Base-by-base conservation (phyloP, 2,113 vertebrate genomes). In the Tenrec ecaudatus region DNA sequence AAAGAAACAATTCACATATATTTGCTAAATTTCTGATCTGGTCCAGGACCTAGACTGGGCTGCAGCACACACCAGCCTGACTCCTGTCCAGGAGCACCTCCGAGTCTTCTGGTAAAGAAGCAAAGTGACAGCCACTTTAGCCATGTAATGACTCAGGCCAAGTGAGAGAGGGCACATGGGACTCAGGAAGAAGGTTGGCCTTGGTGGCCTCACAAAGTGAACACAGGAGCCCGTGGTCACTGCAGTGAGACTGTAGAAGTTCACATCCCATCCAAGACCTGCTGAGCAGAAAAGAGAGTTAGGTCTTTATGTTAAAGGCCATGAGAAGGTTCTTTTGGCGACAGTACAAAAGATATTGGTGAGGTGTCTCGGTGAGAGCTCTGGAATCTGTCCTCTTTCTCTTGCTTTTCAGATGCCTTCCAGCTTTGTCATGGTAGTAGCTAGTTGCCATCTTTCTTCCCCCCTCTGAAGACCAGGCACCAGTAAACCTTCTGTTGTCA, bases 251-350 rank as follows among this genome's bases (percentile, higher is more conserved):
- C 6, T n/a, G 15, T 19, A 27, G 57, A 75, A 3, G 14, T 1
- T 8, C 60, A 8, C 0, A 47, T 11, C 23, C 64, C 10, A 60
- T 36, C 0, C 3, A 19, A 23, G 31, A 2, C 31, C 25, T 25
- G 43, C 2, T 1, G 11, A 40, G 11, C 31, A 2, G 11, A 2
- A 27, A 2, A 2, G 57, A 60, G 14, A 15, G 20, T 58, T n/a
- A 14, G 10, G 9, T 27, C 85, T 82, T 15, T 0, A 57, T 20
- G 22, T 8, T 23, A n/a, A 60, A 23, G 82, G 22, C 62, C 14
- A 43, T 22, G 2, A 14, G 38, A 36, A 11, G 15, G 69, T 10
- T 69, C 78, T 38, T 25, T 64, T 64, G 62, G 62, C 27, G 62
- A 64, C 8, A 64, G 27, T 64, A 25, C 19, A 64, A 64, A 69